A percentile compares a stretch with the other conserved stretches of the same genome.
phyloP scores from a whole-genome alignment of 2,797 vertebrate genomes.

The Acomys russatus region DNA sequence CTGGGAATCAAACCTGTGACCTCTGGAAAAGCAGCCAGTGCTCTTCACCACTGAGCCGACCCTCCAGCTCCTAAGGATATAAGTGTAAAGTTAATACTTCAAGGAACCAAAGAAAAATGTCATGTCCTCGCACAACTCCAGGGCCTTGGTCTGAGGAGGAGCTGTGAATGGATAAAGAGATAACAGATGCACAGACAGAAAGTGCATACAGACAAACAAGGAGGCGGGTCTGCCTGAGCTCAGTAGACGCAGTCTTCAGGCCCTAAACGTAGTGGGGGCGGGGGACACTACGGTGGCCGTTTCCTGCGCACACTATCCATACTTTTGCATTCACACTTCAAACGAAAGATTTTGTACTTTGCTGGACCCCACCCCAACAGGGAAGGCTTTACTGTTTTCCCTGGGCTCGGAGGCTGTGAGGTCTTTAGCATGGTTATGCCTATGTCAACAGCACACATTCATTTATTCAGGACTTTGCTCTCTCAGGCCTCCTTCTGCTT shows the following conservation, averaged over 20 bases:
- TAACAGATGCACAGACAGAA: not conserved
- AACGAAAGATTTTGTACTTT: not conserved
- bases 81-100: conserved; percentile 25
- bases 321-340: not conserved
- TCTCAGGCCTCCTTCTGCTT: not conserved
- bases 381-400: not conserved
- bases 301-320: not conserved
- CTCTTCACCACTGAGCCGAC: not conserved
- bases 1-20: not conserved
- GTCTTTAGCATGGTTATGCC: too few relatives aligned
- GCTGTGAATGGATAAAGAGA: not conserved
- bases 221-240: not conserved
- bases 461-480: not conserved
- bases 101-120: conserved; percentile 8
- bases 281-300: not conserved
- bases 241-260: not conserved
- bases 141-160: not conserved
- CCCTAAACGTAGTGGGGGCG: not conserved
- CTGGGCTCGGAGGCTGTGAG: not conserved
- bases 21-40: not conserved
- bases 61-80: not conserved
- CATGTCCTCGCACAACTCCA: not conserved
- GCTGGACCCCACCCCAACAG: too few relatives aligned
- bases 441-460: not conserved
- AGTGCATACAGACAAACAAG: not conserved